A percentile compares a stretch with the other conserved stretches of the same genome.
phyloP scores from a whole-genome alignment of 2,888 invertebrate genomes.

The Cosmorhoe ocellata region DNA sequence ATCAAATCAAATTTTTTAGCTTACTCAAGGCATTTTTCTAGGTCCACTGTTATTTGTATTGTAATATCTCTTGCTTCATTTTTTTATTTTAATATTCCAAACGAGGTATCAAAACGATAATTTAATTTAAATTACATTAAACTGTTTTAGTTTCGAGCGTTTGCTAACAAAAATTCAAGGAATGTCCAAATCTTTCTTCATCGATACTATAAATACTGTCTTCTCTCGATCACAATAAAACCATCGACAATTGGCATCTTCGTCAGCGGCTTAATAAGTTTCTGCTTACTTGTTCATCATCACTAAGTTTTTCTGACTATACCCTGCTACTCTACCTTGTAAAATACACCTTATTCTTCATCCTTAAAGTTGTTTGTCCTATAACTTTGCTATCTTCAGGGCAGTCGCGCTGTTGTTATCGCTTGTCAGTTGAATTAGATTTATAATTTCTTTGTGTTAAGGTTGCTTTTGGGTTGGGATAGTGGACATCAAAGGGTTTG shows the following conservation, averaged over 20 bases:
- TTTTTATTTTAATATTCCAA: too few relatives aligned
- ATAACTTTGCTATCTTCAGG: background rate
- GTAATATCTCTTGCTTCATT: too few relatives aligned
- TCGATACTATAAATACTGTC: conserved; percentile 35
- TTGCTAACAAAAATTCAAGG: conserved; percentile 20
- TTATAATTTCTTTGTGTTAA: conserved; percentile 17
- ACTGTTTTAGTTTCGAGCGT: too few relatives aligned
- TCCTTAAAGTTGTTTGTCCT: conserved; percentile 15
- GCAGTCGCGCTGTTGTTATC: conserved; percentile 12
- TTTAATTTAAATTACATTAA: too few relatives aligned
- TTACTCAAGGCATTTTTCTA: too few relatives aligned
- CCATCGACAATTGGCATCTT: conserved; percentile 66
- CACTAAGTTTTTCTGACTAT: conserved; percentile 56
- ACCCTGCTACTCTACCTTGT: background rate
- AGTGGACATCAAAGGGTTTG: conserved; percentile 50
- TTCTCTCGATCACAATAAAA: conserved; percentile 47
- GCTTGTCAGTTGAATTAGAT: conserved; percentile 21
- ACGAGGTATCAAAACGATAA: too few relatives aligned
- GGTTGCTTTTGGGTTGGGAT: conserved; percentile 34
- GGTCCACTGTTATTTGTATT: too few relatives aligned
- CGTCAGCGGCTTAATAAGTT: conserved; percentile 72
- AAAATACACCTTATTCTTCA: conserved; percentile 24
- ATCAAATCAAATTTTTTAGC: too few relatives aligned
- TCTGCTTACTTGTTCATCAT: conserved; percentile 72
- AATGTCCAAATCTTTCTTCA: conserved; percentile 26